Percentiles rank a stretch among this genome's conserved stretches.
Evolutionary conservation across 2,888 invertebrate genomes (phyloP).

Genomic region (Perdita meconis): DNA sequence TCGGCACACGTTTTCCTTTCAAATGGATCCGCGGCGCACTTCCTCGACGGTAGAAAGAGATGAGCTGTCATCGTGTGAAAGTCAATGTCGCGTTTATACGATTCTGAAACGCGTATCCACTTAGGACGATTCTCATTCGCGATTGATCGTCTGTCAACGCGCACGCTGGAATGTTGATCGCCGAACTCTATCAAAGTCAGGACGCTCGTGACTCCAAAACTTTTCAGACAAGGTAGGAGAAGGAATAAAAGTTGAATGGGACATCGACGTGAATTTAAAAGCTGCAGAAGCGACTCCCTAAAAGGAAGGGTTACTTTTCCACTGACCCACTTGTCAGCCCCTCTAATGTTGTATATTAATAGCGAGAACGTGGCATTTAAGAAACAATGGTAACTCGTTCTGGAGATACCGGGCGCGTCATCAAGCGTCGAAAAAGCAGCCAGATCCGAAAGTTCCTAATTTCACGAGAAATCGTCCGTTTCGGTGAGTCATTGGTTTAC

Average conservation of each 20-base stretch:
- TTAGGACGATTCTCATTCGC: constrained; percentile 65
- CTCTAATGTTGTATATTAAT: constrained; percentile 24
- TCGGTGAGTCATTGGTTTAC: constrained; percentile 17
- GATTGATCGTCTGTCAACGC: constrained; percentile 24
- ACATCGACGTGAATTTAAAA: constrained; percentile 9
- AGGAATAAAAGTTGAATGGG: background rate
- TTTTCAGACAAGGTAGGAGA: background rate
- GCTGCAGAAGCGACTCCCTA: constrained; percentile 6
- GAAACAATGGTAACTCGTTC: constrained; percentile 14
- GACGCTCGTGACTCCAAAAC: background rate
- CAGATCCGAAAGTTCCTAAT: constrained; percentile 34
- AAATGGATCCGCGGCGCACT: background rate
- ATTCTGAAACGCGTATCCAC: constrained; percentile 58
- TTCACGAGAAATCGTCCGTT: constrained; percentile 35
- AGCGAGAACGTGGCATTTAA: constrained; percentile 10
- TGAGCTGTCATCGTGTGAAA: constrained; percentile 47
- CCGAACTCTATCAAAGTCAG: constrained; percentile 19
- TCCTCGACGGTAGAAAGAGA: constrained; percentile 12
- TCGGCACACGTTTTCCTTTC: constrained; percentile 24
- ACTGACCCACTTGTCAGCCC: constrained; percentile 32
- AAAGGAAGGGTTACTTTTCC: background rate
- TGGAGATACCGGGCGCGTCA: constrained; percentile 5
- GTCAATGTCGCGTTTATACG: constrained; percentile 47
- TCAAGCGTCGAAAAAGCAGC: constrained; percentile 11
- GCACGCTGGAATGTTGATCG: constrained; percentile 39